Base-by-base conservation (phyloP, 2,888 invertebrate species). In the Mellilla xanthometata region DNA sequence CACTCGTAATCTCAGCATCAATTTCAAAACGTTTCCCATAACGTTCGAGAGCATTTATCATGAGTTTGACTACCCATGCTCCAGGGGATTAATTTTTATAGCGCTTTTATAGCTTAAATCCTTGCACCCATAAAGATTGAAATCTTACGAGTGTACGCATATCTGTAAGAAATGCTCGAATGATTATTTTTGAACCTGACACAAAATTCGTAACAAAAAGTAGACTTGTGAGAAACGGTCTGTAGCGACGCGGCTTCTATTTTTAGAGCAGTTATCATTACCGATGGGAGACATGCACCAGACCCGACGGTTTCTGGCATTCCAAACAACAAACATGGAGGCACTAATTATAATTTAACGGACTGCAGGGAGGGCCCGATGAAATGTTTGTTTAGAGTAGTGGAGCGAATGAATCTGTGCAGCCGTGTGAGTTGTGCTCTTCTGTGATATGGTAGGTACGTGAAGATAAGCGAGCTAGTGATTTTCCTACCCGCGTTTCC, bases 271-370 rank as follows among this genome's bases (percentile, higher is more conserved):
- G 53, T 58, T 58, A 58, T 55, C 55, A 53, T 23, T 42, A 32
- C 49, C 26, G 33, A 30, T 43, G 59, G 62, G 65, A 69, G 75
- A 76, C 76, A 76, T 65, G 70, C 60, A 56, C 59, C 79, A 78
- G 77, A 67, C 64, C 66, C 62, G 56, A 41, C 38, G 41, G 62
- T 62, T 62, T 60, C 67, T 63, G 68, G 62, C 60, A 54, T 59
- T 58, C 59, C 57, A 55, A 61, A 68, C 68, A 74, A 76, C 72
- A 76, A 77, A 80, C 73, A 77, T 58, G 58, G 66, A 54, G 72
- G 61, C 75, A 68, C 66, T 73, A 71, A 76, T 72, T 73, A 68
- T 67, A 70, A 48, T 19, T 48, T 45, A 51, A 56, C 52, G 50
- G 48, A 56, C 49, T 49, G 43, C 34, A 39, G 45, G 48, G 46